phyloP scores from a whole-genome alignment of 1,140 invertebrate genomes.

The Papilio xuthus region DNA sequence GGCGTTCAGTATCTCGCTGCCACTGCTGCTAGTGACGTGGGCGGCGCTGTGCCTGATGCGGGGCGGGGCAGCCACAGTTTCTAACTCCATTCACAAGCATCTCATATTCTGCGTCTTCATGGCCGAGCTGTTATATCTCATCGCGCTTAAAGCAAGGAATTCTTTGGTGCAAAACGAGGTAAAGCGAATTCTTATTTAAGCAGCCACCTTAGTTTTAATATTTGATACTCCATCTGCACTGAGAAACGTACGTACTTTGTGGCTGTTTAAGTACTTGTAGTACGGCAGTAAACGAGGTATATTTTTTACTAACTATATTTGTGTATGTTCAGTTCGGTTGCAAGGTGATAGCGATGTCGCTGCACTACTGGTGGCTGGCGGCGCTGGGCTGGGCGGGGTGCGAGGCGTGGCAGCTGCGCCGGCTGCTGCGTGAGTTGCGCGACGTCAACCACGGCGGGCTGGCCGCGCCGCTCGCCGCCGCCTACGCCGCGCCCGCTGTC shows the following conservation, averaged over 20 bases:
- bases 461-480: constrained; percentile 96
- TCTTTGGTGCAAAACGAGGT: constrained; percentile 89
- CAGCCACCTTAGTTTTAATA: not conserved
- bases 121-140: constrained; percentile 92
- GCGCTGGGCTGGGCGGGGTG: constrained; percentile 96
- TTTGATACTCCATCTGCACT: not conserved
- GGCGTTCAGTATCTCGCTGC: constrained; percentile 91
- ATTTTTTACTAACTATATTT: not conserved
- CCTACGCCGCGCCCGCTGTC: constrained; percentile 96
- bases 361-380: constrained; percentile 96
- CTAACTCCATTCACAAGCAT: constrained; percentile 97
- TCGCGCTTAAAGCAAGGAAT: constrained; percentile 90
- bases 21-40: constrained; percentile 89
- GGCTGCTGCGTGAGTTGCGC: constrained; percentile 97
- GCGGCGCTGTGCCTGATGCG: constrained; percentile 89
- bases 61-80: constrained; percentile 91
- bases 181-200: constrained; percentile 43
- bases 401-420: constrained; percentile 95
- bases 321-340: constrained; percentile 86
- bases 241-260: no score
- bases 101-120: constrained; percentile 94
- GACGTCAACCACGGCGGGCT: constrained; percentile 98
- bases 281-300: no score
- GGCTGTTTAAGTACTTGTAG: no score
- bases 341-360: constrained; percentile 93